Percentiles rank a stretch among this genome's conserved stretches.
phyloP scores from a whole-genome alignment of 2,888 invertebrate genomes.

The Prenolepis imparis region DNA sequence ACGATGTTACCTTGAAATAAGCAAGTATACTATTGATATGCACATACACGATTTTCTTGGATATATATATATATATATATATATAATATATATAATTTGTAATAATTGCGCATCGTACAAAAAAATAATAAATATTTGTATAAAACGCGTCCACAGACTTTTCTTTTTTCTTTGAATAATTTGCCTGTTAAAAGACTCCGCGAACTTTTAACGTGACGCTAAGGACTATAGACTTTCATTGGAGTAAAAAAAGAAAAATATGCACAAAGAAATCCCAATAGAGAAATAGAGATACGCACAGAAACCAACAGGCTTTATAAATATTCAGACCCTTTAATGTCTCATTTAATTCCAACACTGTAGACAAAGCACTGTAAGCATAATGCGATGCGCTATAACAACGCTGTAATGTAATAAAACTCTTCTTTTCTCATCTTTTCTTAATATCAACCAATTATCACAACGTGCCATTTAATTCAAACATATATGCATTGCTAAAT shows the following conservation, averaged over 20 bases:
- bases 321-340: slow-evolving; percentile 38
- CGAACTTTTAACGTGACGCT: slow-evolving; percentile 9
- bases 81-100: slow-evolving; percentile 6
- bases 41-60: neutral
- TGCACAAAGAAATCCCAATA: slow-evolving; percentile 15
- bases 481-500: too few species aligned
- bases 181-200: slow-evolving; percentile 6
- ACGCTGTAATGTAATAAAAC: neutral
- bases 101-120: neutral
- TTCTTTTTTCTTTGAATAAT: slow-evolving; percentile 23
- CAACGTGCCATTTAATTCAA: slow-evolving; percentile 13
- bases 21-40: neutral
- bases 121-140: neutral
- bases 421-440: neutral
- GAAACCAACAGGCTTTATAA: slow-evolving; percentile 37
- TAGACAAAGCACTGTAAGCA: neutral
- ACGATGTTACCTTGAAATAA: neutral
- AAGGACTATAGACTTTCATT: neutral
- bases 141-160: neutral
- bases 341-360: slow-evolving; percentile 29
- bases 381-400: neutral
- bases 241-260: neutral
- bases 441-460: slow-evolving; percentile 8
- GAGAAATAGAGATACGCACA: slow-evolving; percentile 17
- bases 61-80: too few species aligned